Evolutionary conservation across 2,888 invertebrate species (phyloP), one percentile per base, ranked within the genome.

Genomic region (Digitonthophagus gazella): DNA sequence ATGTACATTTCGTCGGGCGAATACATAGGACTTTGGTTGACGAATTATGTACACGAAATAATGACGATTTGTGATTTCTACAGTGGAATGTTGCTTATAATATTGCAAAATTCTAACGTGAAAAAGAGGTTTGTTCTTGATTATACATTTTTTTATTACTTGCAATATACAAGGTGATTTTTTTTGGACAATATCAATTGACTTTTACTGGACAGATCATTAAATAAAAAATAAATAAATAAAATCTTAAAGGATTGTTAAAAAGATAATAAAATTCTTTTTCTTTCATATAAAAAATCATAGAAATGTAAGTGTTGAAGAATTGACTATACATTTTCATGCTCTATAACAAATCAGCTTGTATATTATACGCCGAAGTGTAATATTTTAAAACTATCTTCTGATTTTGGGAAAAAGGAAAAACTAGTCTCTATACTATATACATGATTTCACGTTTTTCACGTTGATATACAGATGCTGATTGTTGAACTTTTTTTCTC

Each of bases 21-120:
- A 61, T 19, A n/a, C n/a, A 19, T 14, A 20, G 19, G 18, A 61
- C 61, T 61, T 61, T 61, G 61, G 61, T 61, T 61, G 28, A 44
- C 28, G 28, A 44, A 44, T 57, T 57, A 15, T 18, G 18, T 18
- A 19, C 61, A 18, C 16, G 15, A 58, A 15, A 19, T n/a, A 8
- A 19, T 16, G n/a, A 19, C 61, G 16, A 18, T 61, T 4, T 19
- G 18, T 18, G n/a, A n/a, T 61, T 18, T 1, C n/a, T 19, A 20
- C n/a, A 20, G 19, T 61, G 61, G 61, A 61, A 61, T 61, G 61
- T 61, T 61, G 11, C n/a, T 6, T 14, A n/a, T 15, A n/a, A 4
- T 57, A 19, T 61, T 61, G n/a, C 16, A 1, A 61, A 61, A 57
- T 16, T 18, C 8, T 61, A 61, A 18, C 16, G 16, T 16, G 57